Conservation (phyloP, 1,140 invertebrate genomes). For the Gonioctena quinquepunctata region DNA sequence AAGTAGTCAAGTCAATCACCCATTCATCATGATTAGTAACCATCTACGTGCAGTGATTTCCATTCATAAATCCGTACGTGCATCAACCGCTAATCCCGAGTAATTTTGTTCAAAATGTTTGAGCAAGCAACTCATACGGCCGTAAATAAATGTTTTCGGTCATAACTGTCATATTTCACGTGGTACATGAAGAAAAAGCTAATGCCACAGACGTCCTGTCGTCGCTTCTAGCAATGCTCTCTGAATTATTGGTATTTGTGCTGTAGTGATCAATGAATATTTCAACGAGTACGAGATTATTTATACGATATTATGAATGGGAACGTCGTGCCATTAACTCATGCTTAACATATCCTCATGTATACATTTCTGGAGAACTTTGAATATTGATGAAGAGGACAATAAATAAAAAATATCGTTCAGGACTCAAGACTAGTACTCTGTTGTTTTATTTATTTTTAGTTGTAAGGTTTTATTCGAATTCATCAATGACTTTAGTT, state of each 20-base stretch:
- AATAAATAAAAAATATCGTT: too few relatives aligned
- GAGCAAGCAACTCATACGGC: neutral
- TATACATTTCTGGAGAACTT: neutral
- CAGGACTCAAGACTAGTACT: too few relatives aligned
- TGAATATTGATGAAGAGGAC: neutral
- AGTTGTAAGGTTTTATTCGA: too few relatives aligned
- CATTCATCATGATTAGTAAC: neutral
- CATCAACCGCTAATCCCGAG: neutral
- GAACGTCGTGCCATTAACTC: neutral
- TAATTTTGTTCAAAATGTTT: neutral
- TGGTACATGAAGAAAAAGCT: neutral
- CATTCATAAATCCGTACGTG: neutral
- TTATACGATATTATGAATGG: neutral
- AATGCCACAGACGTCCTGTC: slow-evolving; percentile 6
- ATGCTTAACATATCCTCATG: too few relatives aligned
- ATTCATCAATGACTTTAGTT: too few relatives aligned
- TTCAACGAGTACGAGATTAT: neutral
- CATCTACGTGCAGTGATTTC: neutral
- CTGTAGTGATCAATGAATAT: neutral
- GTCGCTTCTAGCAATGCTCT: neutral
- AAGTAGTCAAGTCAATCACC: too few relatives aligned
- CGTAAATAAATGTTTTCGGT: slow-evolving; percentile 1
- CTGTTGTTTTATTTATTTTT: too few relatives aligned
- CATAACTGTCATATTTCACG: slow-evolving; percentile 7
- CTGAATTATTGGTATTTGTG: neutral